phyloP scores from a whole-genome alignment of 2,888 invertebrate genomes.

The Leptopilina syphax region DNA sequence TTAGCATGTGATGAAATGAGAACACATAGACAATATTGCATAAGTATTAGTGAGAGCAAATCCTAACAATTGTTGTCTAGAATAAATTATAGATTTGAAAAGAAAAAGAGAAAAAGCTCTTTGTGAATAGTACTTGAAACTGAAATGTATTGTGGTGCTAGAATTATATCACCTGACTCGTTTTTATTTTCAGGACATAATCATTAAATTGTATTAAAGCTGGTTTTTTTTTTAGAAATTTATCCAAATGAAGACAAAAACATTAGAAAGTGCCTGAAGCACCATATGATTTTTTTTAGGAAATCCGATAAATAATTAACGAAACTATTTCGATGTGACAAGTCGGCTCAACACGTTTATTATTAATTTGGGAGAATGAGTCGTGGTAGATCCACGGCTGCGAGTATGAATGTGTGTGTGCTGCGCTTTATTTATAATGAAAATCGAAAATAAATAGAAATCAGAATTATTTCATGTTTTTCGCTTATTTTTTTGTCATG shows the following conservation, averaged over 20 bases:
- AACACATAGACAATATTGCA: conserved; percentile 38
- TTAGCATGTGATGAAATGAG: conserved; percentile 29
- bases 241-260: conserved; percentile 30
- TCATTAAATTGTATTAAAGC: neutral
- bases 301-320: conserved; percentile 54
- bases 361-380: conserved; percentile 60
- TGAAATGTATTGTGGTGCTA: conserved; percentile 18
- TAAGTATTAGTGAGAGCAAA: conserved; percentile 38
- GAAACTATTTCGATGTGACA: conserved; percentile 52
- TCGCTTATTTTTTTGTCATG: neutral
- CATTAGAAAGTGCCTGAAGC: conserved; percentile 54
- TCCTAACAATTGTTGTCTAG: conserved; percentile 36
- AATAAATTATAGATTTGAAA: conserved; percentile 29
- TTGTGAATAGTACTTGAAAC: conserved; percentile 2
- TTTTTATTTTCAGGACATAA: neutral
- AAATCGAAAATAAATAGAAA: conserved; percentile 62
- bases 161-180: neutral
- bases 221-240: neutral
- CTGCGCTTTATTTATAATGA: conserved; percentile 72
- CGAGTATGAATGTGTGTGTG: conserved; percentile 74
- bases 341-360: conserved; percentile 52
- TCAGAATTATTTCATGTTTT: conserved; percentile 26
- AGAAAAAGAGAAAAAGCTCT: neutral
- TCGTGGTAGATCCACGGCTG: conserved; percentile 70
- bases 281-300: conserved; percentile 48